Percentiles rank a stretch among this genome's conserved stretches.
These are phyloP conservation scores for Cryptomyrus ogoouensis DNA, from an alignment of 2,113 vertebrate genomes.

Conservation along the genomic window DNA sequence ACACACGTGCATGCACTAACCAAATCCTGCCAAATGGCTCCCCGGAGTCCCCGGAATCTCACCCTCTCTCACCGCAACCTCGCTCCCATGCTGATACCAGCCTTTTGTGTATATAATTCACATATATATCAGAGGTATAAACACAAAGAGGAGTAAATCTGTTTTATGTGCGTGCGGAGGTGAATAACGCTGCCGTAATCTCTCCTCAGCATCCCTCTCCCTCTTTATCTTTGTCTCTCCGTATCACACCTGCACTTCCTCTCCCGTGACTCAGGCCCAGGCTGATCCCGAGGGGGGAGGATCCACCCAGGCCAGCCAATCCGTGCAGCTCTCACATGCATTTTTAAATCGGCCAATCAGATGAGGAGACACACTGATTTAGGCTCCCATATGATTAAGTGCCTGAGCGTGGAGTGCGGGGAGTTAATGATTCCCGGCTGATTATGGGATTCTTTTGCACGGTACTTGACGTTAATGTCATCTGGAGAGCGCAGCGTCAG, in stretches of 20 bases:
- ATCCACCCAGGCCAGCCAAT: neutral
- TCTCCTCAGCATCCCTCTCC: neutral
- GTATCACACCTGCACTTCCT: neutral
- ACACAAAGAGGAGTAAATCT: conserved; percentile 2
- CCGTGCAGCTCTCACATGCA: neutral
- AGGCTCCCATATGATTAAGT: conserved; percentile 1
- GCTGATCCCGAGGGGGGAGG: neutral
- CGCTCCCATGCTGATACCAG: conserved; percentile 7
- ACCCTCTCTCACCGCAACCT: neutral
- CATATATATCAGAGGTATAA: conserved; percentile 5
- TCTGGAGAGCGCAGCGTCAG: conserved; percentile 15
- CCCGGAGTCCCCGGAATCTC: neutral
- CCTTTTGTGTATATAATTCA: conserved; percentile 12
- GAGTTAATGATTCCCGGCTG: conserved; percentile 24
- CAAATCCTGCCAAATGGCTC: neutral
- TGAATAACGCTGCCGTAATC: conserved; percentile 4
- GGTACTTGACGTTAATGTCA: conserved; percentile 27
- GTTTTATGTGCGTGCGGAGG: neutral
- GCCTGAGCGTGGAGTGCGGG: neutral
- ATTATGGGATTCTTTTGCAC: conserved; percentile 25
- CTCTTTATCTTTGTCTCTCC: neutral
- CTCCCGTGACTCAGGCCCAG: neutral
- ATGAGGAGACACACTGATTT: conserved; percentile 3
- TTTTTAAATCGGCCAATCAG: conserved; percentile 3
- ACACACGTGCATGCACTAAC: neutral